phyloP scores from a whole-genome alignment of 2,113 vertebrate species.

The Castor canadensis region DNA sequence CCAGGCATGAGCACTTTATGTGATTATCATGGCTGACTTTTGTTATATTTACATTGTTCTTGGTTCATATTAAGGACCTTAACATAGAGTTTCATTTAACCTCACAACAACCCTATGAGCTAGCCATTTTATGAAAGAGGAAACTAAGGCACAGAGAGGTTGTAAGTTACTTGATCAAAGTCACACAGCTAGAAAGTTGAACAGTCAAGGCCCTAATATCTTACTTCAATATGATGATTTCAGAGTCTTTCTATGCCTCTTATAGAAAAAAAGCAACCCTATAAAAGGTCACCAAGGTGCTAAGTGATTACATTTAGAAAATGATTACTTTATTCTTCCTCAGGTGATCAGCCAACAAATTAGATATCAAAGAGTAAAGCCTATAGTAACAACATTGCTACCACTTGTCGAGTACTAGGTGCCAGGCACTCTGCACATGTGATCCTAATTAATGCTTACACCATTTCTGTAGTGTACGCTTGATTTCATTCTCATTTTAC shows the following conservation, averaged over 20 bases:
- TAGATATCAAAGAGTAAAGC: background rate
- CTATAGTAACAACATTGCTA: background rate
- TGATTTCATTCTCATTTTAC: background rate
- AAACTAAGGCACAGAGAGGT: background rate
- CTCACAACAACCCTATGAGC: background rate
- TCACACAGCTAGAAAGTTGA: slow-evolving; percentile 32
- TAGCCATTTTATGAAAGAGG: slow-evolving; percentile 39
- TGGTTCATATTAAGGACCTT: background rate
- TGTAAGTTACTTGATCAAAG: background rate
- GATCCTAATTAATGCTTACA: background rate
- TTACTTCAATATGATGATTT: background rate
- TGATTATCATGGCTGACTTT: background rate
- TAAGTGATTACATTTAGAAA: slow-evolving; percentile 19
- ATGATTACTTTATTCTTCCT: background rate
- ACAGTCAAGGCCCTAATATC: background rate
- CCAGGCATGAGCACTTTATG: background rate
- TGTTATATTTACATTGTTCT: background rate
- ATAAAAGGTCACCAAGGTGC: background rate
- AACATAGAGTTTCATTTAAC: slow-evolving; percentile 41
- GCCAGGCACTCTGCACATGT: background rate
- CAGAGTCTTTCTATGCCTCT: background rate
- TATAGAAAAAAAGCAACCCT: background rate
- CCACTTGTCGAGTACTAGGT: background rate
- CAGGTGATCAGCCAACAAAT: background rate
- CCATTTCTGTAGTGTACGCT: background rate